Base-by-base conservation (phyloP, 2,113 vertebrate genomes). In the Onychostruthus taczanowskii region DNA sequence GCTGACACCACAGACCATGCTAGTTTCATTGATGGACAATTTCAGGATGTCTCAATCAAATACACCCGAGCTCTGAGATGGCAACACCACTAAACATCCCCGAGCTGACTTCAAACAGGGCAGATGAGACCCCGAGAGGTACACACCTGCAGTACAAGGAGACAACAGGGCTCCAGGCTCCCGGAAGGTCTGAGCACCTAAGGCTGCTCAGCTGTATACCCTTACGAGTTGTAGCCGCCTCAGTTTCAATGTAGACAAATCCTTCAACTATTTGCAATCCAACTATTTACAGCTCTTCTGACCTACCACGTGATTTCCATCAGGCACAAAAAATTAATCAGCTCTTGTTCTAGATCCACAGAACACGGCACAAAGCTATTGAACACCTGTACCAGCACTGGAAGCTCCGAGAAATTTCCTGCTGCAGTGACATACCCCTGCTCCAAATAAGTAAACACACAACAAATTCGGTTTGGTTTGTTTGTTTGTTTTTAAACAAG, bases 141-240 rank as follows among this genome's bases (percentile, higher is more conserved):
- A 20, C 5, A 61, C 12, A 56, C 4, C 2, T 0, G 0, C 5
- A 4, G 23, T 1, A 52, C 0, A 0, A 10, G 9, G 22, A 74
- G 33, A 22, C 62, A 49, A 3, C 2, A 2, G 31, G 19, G 39
- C 43, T 43, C 35, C 23, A n/a, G 0, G 0, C 41, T 17, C 64
- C 75, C 31, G 5, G 5, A 23, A 9, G 33, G 5, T 31, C 68
- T 46, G 37, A 31, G 4, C 14, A 26, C 22, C 37, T 30, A 6
- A 7, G 12, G 16, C 4, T 70, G 62, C 49, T 72, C 43, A 16
- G 47, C 43, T 55, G 26, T 20, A 66, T 20, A 66, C 23, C 56
- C 19, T 8, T 9, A 35, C 0, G 1, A 67, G 17, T 12, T 63
- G 47, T 30, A 27, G 27, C 33, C 19, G 0, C 58, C 37, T 24